Base-by-base conservation (phyloP, 1,140 invertebrate genomes). In the Drosophila orena region DNA sequence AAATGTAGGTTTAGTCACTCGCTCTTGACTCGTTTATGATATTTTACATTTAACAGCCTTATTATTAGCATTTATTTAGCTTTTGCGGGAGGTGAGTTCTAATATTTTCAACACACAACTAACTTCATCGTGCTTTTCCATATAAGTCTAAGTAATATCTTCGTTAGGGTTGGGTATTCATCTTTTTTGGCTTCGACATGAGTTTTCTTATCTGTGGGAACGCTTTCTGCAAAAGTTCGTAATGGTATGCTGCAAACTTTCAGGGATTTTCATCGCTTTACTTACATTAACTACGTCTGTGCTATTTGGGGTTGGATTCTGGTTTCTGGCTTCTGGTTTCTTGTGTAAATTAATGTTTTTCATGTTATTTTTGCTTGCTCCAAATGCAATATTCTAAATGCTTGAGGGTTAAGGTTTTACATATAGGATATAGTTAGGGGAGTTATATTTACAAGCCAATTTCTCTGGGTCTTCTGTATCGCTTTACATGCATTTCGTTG, bases 31-130 rank as follows among this genome's bases (percentile, higher is more conserved):
- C 77, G 79, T 89, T 88, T 89, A 89, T 89, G 85, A 84, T 89
- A 89, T 89, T 90, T 90, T 91, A 91, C 86, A 91, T 88, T 89
- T 91, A 91, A 91, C 90, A 91, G 90, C 90, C 86, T 90, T 91
- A 91, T 90, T 81, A 90, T 91, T 90, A 90, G 90, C 86, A 90
- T 85, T 85, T 85, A 68, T 54, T 61, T 83, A 60, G 80, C 80
- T 70, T 70, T 62, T 83, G 69, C 70, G 53, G 77, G 65, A 59
- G 85, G 72, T 84, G 64, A 38, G 34, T 43, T 44, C 54, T 44
- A 17, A 20, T 38, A 50, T 24, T 73, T 58, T 49, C 38, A 56
- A 64, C 59, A 52, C 72, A 62, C 72, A 81, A 80, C 64, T 62
- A 68, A 81, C 59, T 62, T 52, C 81, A 59, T 64, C 62, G 70